Evolutionary conservation across 2,888 invertebrate genomes (phyloP), one percentile per base, ranked within the genome.

Genomic region (Apamea epomidion): DNA sequence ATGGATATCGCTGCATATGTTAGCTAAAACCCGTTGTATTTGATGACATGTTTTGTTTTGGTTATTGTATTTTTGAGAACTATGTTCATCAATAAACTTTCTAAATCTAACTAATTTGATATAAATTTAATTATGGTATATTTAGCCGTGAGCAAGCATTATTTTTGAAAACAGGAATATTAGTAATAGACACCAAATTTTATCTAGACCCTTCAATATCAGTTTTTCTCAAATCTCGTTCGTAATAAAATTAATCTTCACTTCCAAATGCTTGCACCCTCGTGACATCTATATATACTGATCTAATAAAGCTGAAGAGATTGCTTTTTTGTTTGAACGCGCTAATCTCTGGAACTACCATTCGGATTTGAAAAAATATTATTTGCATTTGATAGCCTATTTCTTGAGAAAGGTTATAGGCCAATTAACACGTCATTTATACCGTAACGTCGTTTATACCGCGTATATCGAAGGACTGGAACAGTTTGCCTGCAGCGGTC

Each of bases 1-100:
- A 82, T 54, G 18, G 37, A 70, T 80, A 32, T 62, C 54, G 4
- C 16, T 48, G 54, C 54, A 48, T 58, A 68, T 32, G 68, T 64
- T 67, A 7, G 37, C 29, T 54, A 42, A 68, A 68, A 54, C 8
- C 54, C 7, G 8, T 21, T 65, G 21, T 51, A 37, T 25, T 68
- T 82, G 16, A 60, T 77, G 6, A 21, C 21, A 18, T 12, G 21
- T 48, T 58, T 18, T 18, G 3, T 21, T 74, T 7, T 0, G 2
- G 18, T 2, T 65, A 25, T 29, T 42, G 16, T 16, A 14, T 32
- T 76, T 58, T 32, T 21, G 48, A 42, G 1, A 21, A 18, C n/a
- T n/a, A 25, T 29, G 5, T 58, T 58, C 25, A 37, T 0, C 25
- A 51, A 3, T 37, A 6, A 29, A 48, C 25, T 14, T 18, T 1